Conservation (phyloP, 2,113 vertebrate species). For the Sus scrofa region T2T-Sscrofa CM000817.6:129029501-129030000, state of each 20-base stretch:
- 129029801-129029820: constrained; percentile 56
- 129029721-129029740: constrained; percentile 36
- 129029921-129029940: neutral
- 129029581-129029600: neutral
- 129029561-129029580: neutral
- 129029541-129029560: neutral
- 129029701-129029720: neutral
- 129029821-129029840: neutral
- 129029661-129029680: neutral
- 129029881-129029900: neutral
- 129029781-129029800: neutral
- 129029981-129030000: neutral
- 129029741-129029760: constrained; percentile 41
- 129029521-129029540: neutral
- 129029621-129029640: neutral
- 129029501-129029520: neutral
- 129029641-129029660: constrained; percentile 16
- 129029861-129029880: neutral
- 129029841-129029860: neutral
- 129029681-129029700: neutral
- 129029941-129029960: neutral
- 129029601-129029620: neutral
- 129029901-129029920: neutral
- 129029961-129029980: neutral
- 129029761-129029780: constrained; percentile 20